These are phyloP conservation scores for Boloria euphrosyne DNA, from an alignment of 2,888 invertebrate species.

Conservation along the genomic window DNA sequence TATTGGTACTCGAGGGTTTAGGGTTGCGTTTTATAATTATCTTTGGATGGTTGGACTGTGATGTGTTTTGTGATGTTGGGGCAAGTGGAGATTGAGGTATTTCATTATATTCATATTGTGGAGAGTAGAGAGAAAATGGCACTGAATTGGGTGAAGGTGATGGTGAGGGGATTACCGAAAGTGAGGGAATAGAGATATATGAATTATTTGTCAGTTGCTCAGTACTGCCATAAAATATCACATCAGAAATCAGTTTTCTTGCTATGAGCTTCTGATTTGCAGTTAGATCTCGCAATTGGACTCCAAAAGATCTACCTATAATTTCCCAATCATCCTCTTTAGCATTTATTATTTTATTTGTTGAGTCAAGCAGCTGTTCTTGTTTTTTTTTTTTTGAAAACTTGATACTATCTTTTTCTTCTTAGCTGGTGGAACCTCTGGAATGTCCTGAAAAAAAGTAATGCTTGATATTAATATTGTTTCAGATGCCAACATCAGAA, in stretches of 20 bases:
- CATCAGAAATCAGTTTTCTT: conserved; percentile 9
- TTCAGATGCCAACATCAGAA: too few relatives aligned
- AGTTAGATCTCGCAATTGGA: conserved; percentile 8
- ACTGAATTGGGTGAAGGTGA: conserved; percentile 5
- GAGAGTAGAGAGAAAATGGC: conserved; percentile 2
- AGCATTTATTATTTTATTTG: conserved; percentile 10
- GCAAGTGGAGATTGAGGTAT: not conserved
- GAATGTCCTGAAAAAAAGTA: too few relatives aligned
- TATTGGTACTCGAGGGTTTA: conserved; percentile 8
- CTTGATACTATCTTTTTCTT: conserved; percentile 4
- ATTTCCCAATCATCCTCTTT: conserved; percentile 10
- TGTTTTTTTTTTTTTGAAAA: conserved; percentile 7
- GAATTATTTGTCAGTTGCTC: conserved; percentile 7
- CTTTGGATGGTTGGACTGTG: conserved; percentile 9
- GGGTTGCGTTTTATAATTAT: not conserved
- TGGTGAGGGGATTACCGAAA: conserved; percentile 2
- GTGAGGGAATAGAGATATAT: conserved; percentile 5
- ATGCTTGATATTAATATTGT: too few relatives aligned
- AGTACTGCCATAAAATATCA: conserved; percentile 9
- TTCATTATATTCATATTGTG: conserved; percentile 10
- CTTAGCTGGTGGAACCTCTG: conserved; percentile 5
- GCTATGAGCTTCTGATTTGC: conserved; percentile 9
- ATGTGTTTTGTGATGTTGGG: conserved; percentile 9
- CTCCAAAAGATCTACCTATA: conserved; percentile 9
- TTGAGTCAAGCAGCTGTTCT: conserved; percentile 4